phyloP scores from a whole-genome alignment of 1,140 invertebrate genomes.

The Armadillidium nasatum region DNA sequence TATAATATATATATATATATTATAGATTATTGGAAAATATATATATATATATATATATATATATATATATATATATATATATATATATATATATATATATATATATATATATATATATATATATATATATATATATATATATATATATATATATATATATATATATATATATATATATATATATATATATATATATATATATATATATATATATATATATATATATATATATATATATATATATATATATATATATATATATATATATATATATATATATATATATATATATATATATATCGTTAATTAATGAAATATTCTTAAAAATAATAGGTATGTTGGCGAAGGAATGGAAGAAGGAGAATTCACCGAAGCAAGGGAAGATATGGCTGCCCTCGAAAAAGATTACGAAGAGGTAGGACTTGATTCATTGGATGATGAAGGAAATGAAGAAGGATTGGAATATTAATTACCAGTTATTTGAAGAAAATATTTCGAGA shows the following conservation, averaged over 20 bases:
- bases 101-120: no score
- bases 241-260: constrained; percentile 29
- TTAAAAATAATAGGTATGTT: constrained; percentile 47
- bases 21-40: no score
- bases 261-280: constrained; percentile 30
- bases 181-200: no score
- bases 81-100: no score
- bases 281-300: constrained; percentile 7
- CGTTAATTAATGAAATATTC: not conserved
- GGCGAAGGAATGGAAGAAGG: constrained; percentile 74
- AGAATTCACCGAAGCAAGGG: constrained; percentile 67
- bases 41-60: constrained; percentile 28
- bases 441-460: not conserved
- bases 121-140: no score
- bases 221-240: constrained; percentile 50
- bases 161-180: no score
- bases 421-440: not conserved
- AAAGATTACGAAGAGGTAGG: constrained; percentile 49
- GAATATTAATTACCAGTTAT: not conserved
- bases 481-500: not conserved
- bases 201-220: constrained; percentile 50
- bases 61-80: constrained; percentile 30
- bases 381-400: constrained; percentile 64
- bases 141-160: no score
- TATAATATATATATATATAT: constrained; percentile 2